Conservation (phyloP, 2,797 vertebrate species). For the Melanotaenia pygmaea region DNA sequence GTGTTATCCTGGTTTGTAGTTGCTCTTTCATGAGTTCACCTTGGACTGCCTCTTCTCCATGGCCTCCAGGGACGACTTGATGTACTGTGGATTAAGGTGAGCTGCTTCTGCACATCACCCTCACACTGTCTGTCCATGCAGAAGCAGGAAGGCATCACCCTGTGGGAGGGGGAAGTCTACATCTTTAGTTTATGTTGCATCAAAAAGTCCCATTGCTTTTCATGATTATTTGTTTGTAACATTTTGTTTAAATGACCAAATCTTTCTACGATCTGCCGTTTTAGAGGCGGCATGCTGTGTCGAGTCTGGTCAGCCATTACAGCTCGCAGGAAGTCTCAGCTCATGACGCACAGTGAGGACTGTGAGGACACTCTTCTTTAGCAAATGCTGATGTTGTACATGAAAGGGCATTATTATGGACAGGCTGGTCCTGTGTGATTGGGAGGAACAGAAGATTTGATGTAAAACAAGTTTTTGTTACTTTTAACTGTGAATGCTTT, state of each 20-base stretch:
- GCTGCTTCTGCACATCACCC: slow-evolving; percentile 18
- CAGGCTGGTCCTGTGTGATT: slow-evolving; percentile 62
- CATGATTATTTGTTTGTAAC: neutral
- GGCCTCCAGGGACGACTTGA: slow-evolving; percentile 87
- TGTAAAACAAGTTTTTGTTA: slow-evolving; percentile 4
- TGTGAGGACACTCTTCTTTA: slow-evolving; percentile 72
- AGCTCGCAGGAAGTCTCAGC: slow-evolving; percentile 66
- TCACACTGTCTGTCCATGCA: slow-evolving; percentile 22
- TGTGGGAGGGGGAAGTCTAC: neutral
- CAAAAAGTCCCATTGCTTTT: neutral
- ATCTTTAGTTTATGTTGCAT: slow-evolving; percentile 24
- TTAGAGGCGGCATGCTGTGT: slow-evolving; percentile 87
- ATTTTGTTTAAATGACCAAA: neutral
- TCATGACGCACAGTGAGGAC: slow-evolving; percentile 65
- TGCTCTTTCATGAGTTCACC: slow-evolving; percentile 86
- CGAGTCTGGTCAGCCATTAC: slow-evolving; percentile 87
- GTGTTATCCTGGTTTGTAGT: slow-evolving; percentile 69
- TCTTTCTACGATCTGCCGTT: slow-evolving; percentile 28
- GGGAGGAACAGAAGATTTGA: slow-evolving; percentile 17
- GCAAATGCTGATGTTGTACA: slow-evolving; percentile 37
- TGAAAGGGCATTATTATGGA: slow-evolving; percentile 46
- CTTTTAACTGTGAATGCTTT: slow-evolving; percentile 28
- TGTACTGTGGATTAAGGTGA: slow-evolving; percentile 88
- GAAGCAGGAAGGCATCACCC: neutral
- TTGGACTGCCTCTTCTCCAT: slow-evolving; percentile 83